These are phyloP conservation scores for Smutsia temminckii DNA, from an alignment of 2,797 vertebrate genomes.

Conservation along the genomic window DNA sequence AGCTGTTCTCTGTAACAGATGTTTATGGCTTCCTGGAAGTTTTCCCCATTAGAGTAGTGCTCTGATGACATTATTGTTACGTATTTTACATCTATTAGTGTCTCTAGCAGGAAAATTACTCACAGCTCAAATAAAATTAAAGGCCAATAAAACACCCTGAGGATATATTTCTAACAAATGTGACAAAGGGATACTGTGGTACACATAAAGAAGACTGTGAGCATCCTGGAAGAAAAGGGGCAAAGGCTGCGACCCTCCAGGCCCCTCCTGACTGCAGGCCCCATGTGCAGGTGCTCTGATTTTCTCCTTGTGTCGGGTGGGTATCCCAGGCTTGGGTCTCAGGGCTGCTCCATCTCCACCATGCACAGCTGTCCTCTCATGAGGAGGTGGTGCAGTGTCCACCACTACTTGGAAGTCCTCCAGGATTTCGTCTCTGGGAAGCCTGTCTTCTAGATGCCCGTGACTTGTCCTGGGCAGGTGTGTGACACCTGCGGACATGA, in stretches of 20 bases:
- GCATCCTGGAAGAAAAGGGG: not conserved
- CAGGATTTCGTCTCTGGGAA: not conserved
- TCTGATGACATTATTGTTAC: not conserved
- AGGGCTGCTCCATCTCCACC: no score
- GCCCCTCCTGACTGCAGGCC: not conserved
- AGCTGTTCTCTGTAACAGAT: not conserved
- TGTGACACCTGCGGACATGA: no score
- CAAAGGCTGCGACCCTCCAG: rapidly evolving
- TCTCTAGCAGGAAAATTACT: not conserved
- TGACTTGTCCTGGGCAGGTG: not conserved
- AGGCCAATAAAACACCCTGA: not conserved
- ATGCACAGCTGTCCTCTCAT: no score
- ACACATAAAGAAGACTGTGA: not conserved
- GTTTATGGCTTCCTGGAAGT: not conserved
- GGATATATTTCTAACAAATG: not conserved
- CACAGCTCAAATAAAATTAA: not conserved
- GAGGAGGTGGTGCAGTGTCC: no score
- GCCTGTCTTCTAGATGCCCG: rapidly evolving
- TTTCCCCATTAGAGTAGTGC: not conserved
- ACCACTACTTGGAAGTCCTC: not conserved
- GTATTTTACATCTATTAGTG: not conserved
- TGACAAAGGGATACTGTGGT: not conserved
- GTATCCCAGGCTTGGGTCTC: not conserved
- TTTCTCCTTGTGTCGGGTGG: not conserved
- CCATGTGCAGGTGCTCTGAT: not conserved